Conservation (phyloP, 2,888 invertebrate species). For the Phortica okadai region DNA sequence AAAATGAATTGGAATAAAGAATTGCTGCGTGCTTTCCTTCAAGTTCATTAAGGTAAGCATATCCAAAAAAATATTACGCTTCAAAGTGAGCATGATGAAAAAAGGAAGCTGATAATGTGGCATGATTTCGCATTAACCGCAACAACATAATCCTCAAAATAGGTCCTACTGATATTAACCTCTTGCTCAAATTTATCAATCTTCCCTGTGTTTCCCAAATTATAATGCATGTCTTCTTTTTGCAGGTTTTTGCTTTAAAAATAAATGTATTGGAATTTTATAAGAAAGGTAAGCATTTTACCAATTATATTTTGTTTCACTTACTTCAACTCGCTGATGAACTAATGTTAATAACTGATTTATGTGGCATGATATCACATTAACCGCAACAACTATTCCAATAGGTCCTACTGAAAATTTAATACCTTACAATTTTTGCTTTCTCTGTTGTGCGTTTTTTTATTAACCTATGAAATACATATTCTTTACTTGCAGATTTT, state of each 20-base stretch:
- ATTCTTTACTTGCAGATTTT: too few species aligned
- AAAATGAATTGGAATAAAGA: neutral
- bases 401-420: slow-evolving; percentile 69
- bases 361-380: slow-evolving; percentile 67
- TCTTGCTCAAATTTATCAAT: neutral
- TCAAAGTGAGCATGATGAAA: slow-evolving; percentile 55
- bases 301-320: too few species aligned
- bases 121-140: slow-evolving; percentile 59
- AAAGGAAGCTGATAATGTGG: slow-evolving; percentile 54
- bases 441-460: slow-evolving; percentile 5
- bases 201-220: neutral
- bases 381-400: slow-evolving; percentile 70
- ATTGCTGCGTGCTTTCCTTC: neutral
- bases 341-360: slow-evolving; percentile 48
- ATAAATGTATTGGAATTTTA: neutral
- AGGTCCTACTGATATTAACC: slow-evolving; percentile 56
- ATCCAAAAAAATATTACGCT: neutral
- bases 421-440: neutral
- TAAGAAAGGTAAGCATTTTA: too few species aligned
- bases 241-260: neutral
- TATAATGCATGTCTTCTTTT: neutral
- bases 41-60: neutral
- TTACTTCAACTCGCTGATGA: too few species aligned
- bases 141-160: slow-evolving; percentile 56
- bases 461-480: neutral